Percentiles rank a stretch among this genome's conserved stretches.
Conservation (phyloP, 2,888 invertebrate genomes). For the Bembecia ichneumoniformis region DNA sequence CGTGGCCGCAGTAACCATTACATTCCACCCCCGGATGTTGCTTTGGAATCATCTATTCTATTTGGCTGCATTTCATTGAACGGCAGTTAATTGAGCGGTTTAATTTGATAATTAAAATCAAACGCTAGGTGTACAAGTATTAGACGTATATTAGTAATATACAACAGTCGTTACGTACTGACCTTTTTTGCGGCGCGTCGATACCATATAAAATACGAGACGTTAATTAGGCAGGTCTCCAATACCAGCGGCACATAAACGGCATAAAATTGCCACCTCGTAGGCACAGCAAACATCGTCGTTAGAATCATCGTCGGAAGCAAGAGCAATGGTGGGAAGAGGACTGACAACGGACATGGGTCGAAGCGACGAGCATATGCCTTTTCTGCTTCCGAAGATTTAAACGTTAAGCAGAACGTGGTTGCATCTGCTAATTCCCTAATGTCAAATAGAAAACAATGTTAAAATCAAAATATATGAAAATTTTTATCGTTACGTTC, state of each 20-base stretch:
- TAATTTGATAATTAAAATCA: too few species aligned
- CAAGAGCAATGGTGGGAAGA: slow-evolving; percentile 53
- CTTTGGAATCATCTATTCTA: too few species aligned
- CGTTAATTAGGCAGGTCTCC: slow-evolving; percentile 46
- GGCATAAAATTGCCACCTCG: slow-evolving; percentile 40
- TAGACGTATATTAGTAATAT: too few species aligned
- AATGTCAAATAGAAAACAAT: slow-evolving; percentile 4
- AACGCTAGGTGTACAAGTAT: too few species aligned
- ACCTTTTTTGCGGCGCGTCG: slow-evolving; percentile 19
- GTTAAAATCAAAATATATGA: neutral
- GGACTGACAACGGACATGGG: slow-evolving; percentile 45
- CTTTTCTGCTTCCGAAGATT: slow-evolving; percentile 39
- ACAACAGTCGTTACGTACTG: too few species aligned
- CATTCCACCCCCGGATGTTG: too few species aligned
- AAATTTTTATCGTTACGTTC: too few species aligned
- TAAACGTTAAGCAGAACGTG: slow-evolving; percentile 54
- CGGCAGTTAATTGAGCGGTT: too few species aligned
- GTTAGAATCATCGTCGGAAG: slow-evolving; percentile 53
- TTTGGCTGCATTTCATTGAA: too few species aligned
- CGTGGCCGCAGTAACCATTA: too few species aligned
- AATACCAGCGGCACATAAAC: slow-evolving; percentile 46
- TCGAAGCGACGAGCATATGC: slow-evolving; percentile 43
- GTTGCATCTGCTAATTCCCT: slow-evolving; percentile 61
- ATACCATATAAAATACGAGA: slow-evolving; percentile 27
- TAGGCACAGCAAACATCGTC: slow-evolving; percentile 45